Percentiles rank a stretch among this genome's conserved stretches.
These are phyloP conservation scores for Poeciliopsis occidentalis DNA, from an alignment of 2,113 vertebrate genomes.

Conservation along the genomic window DNA sequence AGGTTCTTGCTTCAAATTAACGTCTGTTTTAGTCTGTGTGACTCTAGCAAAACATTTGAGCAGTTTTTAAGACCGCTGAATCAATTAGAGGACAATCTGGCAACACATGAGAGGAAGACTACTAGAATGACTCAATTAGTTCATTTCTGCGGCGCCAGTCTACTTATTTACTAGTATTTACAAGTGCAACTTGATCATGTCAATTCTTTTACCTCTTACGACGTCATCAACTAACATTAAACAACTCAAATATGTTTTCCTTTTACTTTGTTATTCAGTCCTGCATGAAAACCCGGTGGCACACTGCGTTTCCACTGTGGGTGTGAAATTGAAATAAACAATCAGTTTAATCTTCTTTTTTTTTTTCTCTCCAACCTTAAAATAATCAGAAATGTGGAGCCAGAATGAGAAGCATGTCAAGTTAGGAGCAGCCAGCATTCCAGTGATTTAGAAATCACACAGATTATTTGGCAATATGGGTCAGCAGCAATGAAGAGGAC, in stretches of 20 bases:
- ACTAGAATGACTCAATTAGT: neutral
- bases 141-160: neutral
- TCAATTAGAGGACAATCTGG: too few relatives aligned
- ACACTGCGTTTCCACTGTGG: neutral
- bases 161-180: neutral
- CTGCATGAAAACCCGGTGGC: neutral
- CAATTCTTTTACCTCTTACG: neutral
- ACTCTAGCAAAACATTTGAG: too few relatives aligned
- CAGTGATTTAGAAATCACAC: neutral
- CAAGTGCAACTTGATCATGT: neutral
- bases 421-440: neutral
- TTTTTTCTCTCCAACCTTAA: neutral
- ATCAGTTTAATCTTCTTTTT: too few relatives aligned
- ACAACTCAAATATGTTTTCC: neutral
- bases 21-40: too few relatives aligned
- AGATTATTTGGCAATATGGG: conserved; percentile 34
- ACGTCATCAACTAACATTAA: neutral
- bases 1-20: too few relatives aligned
- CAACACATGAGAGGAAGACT: too few relatives aligned
- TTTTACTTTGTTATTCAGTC: neutral
- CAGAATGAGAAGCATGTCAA: neutral
- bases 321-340: neutral
- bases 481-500: neutral
- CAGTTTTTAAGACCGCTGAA: too few relatives aligned
- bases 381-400: neutral